Percentiles rank a stretch among this genome's conserved stretches.
phyloP scores from a whole-genome alignment of 2,797 vertebrate genomes.

The Megaceryle alcyon region DNA sequence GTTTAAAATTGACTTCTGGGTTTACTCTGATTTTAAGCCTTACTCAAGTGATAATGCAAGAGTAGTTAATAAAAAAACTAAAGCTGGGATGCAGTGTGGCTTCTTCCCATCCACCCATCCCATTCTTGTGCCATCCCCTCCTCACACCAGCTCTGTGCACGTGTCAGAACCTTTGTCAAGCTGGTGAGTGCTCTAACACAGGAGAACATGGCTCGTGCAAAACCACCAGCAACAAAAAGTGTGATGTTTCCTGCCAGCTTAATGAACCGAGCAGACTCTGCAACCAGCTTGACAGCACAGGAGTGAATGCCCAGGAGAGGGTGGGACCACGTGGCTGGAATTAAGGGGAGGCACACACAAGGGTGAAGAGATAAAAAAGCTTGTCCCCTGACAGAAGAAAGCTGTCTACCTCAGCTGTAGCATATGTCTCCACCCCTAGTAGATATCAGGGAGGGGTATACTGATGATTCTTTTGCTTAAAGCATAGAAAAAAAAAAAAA shows the following conservation, averaged over 20 bases:
- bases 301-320: neutral
- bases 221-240: neutral
- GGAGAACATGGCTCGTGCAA: neutral
- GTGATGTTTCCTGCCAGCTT: neutral
- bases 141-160: accelerated
- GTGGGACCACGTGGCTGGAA: neutral
- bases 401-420: neutral
- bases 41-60: neutral
- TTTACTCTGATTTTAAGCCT: neutral
- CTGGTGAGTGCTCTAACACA: neutral
- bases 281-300: neutral
- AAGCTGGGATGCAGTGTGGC: accelerated
- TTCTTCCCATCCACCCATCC: neutral
- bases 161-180: neutral
- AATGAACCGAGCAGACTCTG: neutral
- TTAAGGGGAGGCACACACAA: neutral
- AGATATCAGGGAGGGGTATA: neutral
- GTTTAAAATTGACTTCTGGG: neutral
- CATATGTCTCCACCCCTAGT: neutral
- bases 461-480: neutral
- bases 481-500: neutral
- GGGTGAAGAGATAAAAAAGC: neutral
- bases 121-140: accelerated
- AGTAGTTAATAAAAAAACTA: neutral
- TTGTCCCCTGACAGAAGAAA: neutral